These are phyloP conservation scores for Smittia aterrima DNA, from an alignment of 2,888 invertebrate genomes.

Conservation along the genomic window DNA sequence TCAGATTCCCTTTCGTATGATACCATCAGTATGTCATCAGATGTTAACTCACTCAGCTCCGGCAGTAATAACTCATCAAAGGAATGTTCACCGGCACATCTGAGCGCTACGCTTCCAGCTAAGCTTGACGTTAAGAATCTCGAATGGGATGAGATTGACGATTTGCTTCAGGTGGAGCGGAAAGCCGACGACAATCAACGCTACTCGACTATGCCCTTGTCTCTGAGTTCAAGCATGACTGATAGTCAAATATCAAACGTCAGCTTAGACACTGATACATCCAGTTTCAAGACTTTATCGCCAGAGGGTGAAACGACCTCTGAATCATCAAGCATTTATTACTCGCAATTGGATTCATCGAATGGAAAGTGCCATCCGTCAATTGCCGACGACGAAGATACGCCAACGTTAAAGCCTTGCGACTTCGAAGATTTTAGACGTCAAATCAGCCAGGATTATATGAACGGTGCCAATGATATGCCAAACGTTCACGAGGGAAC, in stretches of 20 bases:
- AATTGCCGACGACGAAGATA: constrained; percentile 40
- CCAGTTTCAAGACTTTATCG: constrained; percentile 25
- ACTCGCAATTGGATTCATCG: constrained; percentile 45
- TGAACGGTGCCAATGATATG: constrained; percentile 53
- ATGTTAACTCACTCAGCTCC: constrained; percentile 44
- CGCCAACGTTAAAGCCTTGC: constrained; percentile 54
- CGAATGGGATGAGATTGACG: constrained; percentile 71
- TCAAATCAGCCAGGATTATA: constrained; percentile 53
- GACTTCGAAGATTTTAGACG: constrained; percentile 54
- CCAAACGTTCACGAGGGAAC: constrained; percentile 50
- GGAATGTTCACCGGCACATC: constrained; percentile 46
- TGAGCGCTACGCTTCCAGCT: constrained; percentile 60
- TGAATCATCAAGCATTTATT: constrained; percentile 34
- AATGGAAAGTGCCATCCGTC: constrained; percentile 46
- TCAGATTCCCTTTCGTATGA: constrained; percentile 54
- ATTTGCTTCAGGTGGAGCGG: constrained; percentile 66
- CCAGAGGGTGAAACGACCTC: constrained; percentile 32
- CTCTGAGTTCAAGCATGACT: constrained; percentile 52
- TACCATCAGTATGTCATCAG: constrained; percentile 52
- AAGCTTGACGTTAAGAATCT: constrained; percentile 65
- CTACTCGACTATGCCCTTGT: constrained; percentile 70
- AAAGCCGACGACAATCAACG: constrained; percentile 61
- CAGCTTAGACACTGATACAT: constrained; percentile 25
- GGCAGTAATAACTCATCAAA: constrained; percentile 45
- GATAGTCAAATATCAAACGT: constrained; percentile 32